Percentiles rank a stretch among this genome's conserved stretches.
phyloP scores from a whole-genome alignment of 2,113 vertebrate species.

The Mustelus asterias region DNA sequence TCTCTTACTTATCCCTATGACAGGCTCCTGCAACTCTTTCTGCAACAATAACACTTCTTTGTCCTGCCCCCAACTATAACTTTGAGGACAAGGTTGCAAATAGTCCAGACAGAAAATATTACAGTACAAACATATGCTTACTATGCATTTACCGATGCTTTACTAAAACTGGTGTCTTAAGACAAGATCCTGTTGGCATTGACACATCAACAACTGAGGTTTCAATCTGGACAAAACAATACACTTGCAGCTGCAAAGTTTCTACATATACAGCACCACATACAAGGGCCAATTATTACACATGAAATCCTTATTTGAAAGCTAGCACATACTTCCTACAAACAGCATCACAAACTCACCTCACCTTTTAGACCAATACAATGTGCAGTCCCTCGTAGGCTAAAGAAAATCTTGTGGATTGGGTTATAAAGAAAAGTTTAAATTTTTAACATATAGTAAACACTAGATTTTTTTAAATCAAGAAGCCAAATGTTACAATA shows the following conservation, averaged over 20 bases:
- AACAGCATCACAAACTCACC: not conserved
- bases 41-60: not conserved
- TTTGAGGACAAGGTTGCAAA: not conserved
- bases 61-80: not conserved
- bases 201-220: not conserved
- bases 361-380: not conserved
- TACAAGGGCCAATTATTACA: not conserved
- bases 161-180: not conserved
- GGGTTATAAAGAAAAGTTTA: not conserved
- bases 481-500: not conserved
- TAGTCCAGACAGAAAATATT: not conserved
- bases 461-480: no score
- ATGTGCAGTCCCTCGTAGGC: not conserved
- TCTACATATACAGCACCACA: no score
- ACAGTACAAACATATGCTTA: not conserved
- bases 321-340: not conserved
- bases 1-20: not conserved
- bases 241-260: not conserved
- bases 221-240: not conserved
- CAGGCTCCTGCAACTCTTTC: not conserved
- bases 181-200: not conserved
- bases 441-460: not conserved
- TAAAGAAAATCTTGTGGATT: not conserved
- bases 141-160: not conserved
- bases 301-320: not conserved